These are phyloP conservation scores for Nemopilema nomurai DNA, from an alignment of 30 jellyfish, hydroid and myxozoan species.

Conservation along the genomic window DNA sequence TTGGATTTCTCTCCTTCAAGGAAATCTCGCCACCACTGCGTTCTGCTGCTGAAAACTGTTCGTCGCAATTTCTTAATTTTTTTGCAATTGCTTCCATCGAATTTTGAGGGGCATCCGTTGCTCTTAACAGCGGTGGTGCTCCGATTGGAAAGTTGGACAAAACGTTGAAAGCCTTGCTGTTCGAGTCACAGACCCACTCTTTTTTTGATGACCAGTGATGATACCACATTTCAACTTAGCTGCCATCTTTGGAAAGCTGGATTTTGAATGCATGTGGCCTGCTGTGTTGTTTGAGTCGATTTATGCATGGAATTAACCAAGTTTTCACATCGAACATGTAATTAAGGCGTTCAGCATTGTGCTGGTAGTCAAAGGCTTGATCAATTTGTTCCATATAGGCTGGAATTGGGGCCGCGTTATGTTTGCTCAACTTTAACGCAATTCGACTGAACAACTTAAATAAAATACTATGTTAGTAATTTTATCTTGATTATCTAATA, in stretches of 20 bases:
- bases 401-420: not conserved
- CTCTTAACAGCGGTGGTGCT: not conserved
- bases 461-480: too few species aligned
- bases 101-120: not conserved
- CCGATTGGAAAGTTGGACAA: not conserved
- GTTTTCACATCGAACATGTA: not conserved
- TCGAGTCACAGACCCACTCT: not conserved
- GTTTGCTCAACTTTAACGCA: not conserved
- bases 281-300: not conserved
- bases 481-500: not conserved
- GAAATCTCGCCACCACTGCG: not conserved
- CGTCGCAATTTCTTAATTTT: not conserved
- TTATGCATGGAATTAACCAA: not conserved
- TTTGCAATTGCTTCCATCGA: not conserved
- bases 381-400: not conserved
- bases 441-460: not conserved
- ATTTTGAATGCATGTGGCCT: not conserved
- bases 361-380: not conserved
- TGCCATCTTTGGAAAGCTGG: not conserved
- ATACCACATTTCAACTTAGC: not conserved
- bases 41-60: not conserved
- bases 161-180: not conserved
- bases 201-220: not conserved
- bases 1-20: not conserved
- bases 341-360: not conserved